Evolutionary conservation across 53 echinoderm and acorn worm genomes (phyloP), one percentile per base, ranked within the genome.

Genomic region (Henricia sp.): DNA sequence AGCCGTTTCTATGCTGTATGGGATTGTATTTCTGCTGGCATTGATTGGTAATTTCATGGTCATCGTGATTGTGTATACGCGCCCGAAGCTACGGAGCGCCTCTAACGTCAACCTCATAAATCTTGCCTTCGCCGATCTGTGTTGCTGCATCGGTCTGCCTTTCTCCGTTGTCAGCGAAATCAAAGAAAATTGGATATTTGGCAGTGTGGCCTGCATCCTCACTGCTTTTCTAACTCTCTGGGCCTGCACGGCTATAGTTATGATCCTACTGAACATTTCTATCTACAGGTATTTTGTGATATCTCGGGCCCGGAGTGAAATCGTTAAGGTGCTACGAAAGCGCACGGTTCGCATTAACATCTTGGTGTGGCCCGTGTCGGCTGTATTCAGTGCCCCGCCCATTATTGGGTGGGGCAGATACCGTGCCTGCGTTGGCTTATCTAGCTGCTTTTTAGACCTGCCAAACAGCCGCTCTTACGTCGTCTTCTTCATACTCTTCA

Each of bases 281-380:
- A 74, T 93, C 20, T 89, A 93, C 32, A 67, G 93, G 35, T 86
- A 90, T 28, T 86, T 89, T 50, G 86, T 93, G 10, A 87, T 93
- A 20, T 72, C 83, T 0, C 83, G 89, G 5, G 86, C 87, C 4
- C 54, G 85, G 68, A 83, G 83, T 76, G 53, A 82, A 26, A 70
- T 89, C 21, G 89, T 82, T 8, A 90, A 93, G 26, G 40, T 89
- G 19, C 67, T 86, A 37, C 86, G 85, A 6, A 72, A 83, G 41
- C 89, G 85, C 12, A 86, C 89, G 19, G 48, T 82, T 4, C 71
- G 52, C 3, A 67, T 89, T 38, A 84, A 82, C 42, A 16, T 70
- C 27, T 21, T 76, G 26, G 70, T 85, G 26, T 93, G 93, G 93
- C 71, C 74, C 14, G 28, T 83, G 50, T 80, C 93, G 9, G 82